phyloP scores from a whole-genome alignment of 2,888 invertebrate genomes.

The Oligia strigilis region DNA sequence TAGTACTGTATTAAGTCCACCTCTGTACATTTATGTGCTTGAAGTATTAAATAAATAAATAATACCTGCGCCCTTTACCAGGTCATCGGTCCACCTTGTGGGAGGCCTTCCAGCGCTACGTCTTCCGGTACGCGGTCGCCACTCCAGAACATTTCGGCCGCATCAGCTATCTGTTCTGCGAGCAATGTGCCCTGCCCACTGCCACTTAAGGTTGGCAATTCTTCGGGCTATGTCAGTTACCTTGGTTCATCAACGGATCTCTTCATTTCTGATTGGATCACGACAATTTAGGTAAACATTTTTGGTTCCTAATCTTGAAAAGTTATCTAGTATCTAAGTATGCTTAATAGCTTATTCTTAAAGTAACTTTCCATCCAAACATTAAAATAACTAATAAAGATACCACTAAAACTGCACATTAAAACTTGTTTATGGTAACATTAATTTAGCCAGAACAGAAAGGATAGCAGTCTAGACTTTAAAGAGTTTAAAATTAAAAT shows the following conservation, averaged over 20 bases:
- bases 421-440: slow-evolving; percentile 25
- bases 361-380: not conserved
- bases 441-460: slow-evolving; percentile 11
- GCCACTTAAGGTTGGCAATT: too few relatives aligned
- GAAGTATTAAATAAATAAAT: too few relatives aligned
- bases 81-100: not conserved
- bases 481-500: slow-evolving; percentile 44
- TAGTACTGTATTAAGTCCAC: too few relatives aligned
- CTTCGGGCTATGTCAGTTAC: not conserved
- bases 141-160: not conserved
- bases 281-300: not conserved
- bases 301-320: not conserved
- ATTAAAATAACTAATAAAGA: slow-evolving; percentile 26
- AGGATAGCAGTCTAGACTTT: slow-evolving; percentile 35
- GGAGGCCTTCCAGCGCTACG: not conserved
- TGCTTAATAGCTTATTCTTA: not conserved
- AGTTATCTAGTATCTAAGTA: not conserved
- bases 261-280: not conserved
- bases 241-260: not conserved
- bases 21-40: too few relatives aligned
- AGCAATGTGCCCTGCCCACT: too few relatives aligned
- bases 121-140: not conserved
- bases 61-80: not conserved
- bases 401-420: slow-evolving; percentile 9
- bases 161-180: too few relatives aligned